phyloP scores from a whole-genome alignment of 2,888 invertebrate species.

The Andrena trimmerana region DNA sequence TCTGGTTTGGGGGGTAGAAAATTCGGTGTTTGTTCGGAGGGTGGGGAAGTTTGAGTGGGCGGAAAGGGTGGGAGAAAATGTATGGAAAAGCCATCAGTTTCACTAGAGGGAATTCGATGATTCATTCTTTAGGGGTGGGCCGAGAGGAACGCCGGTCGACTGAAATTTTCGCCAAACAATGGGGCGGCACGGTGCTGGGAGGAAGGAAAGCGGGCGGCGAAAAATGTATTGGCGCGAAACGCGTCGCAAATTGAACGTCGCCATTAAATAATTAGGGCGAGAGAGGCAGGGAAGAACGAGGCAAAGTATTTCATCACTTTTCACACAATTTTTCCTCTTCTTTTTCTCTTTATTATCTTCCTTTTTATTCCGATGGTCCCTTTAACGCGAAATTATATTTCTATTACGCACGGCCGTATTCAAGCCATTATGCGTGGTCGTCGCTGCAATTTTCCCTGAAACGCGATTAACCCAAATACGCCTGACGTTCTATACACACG shows the following conservation, averaged over 20 bases:
- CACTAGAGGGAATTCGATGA: slow-evolving; percentile 16
- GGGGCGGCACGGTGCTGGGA: slow-evolving; percentile 10
- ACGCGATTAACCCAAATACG: slow-evolving; percentile 73
- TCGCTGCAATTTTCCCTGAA: slow-evolving; percentile 71
- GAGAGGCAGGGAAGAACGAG: slow-evolving; percentile 50
- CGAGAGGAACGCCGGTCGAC: background rate
- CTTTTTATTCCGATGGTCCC: slow-evolving; percentile 52
- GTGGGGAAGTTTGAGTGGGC: too few relatives aligned
- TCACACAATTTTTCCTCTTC: slow-evolving; percentile 37
- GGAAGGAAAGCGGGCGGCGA: slow-evolving; percentile 17
- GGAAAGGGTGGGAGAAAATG: background rate
- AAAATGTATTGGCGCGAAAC: slow-evolving; percentile 54
- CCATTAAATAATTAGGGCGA: slow-evolving; percentile 74
- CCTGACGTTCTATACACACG: slow-evolving; percentile 53
- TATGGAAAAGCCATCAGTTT: slow-evolving; percentile 28
- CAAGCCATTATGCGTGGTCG: slow-evolving; percentile 74
- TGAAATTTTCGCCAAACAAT: slow-evolving; percentile 42
- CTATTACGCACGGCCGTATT: slow-evolving; percentile 74
- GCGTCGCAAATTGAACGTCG: slow-evolving; percentile 70
- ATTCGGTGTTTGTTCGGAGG: too few relatives aligned
- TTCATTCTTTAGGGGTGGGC: slow-evolving; percentile 27
- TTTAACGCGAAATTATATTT: slow-evolving; percentile 73
- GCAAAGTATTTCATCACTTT: slow-evolving; percentile 66
- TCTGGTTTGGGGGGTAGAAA: too few relatives aligned
- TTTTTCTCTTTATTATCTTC: slow-evolving; percentile 19